phyloP scores from a whole-genome alignment of 2,797 vertebrate species.

The Notamacropus eugenii region DNA sequence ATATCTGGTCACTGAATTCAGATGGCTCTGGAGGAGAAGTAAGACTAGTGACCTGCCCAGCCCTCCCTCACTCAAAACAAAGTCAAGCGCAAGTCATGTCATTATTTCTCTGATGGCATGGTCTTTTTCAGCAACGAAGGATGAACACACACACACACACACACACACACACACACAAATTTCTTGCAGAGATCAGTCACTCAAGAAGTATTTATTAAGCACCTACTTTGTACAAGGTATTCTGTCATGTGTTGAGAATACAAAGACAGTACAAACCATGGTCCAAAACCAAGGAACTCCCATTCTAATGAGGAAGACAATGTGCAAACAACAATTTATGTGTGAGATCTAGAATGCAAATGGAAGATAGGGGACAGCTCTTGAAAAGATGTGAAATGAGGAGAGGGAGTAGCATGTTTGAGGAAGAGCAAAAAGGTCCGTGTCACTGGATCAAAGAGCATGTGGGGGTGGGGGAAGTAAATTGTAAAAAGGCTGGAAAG shows the following conservation, averaged over 20 bases:
- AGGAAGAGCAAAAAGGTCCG: no score
- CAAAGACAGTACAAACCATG: neutral
- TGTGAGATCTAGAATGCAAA: neutral
- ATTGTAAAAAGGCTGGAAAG: neutral
- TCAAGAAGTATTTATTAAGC: neutral
- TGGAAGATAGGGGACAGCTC: neutral
- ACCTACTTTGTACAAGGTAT: neutral
- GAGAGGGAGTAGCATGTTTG: neutral
- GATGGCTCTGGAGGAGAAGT: no score
- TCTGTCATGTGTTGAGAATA: slow-evolving; percentile 10
- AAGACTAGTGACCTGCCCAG: no score
- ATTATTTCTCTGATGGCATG: no score
- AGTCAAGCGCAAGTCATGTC: no score
- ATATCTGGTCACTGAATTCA: no score
- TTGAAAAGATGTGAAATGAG: neutral
- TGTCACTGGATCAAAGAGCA: neutral
- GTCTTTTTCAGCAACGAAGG: no score
- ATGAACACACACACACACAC: no score
- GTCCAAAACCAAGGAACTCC: neutral
- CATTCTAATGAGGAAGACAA: neutral
- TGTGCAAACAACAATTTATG: neutral
- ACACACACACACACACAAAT: neutral
- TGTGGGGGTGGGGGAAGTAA: neutral
- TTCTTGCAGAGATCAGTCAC: neutral
- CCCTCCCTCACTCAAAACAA: no score